Evolutionary conservation across 2,113 vertebrate genomes (phyloP).

Genomic region (Dissostichus mawsoni): DNA sequence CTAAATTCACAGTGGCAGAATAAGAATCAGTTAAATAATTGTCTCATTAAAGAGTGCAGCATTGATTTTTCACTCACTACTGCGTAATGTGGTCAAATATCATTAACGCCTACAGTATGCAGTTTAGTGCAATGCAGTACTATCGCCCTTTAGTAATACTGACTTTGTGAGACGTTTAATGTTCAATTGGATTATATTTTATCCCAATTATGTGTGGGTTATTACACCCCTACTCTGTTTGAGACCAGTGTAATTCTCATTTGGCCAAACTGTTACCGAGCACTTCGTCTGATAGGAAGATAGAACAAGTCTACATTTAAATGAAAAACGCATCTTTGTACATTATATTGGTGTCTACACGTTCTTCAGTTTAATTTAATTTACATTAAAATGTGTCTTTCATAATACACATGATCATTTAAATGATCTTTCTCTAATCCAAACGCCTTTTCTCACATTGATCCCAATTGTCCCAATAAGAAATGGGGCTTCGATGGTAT

Average conservation of each 20-base stretch:
- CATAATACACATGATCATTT: background rate
- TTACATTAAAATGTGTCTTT: background rate
- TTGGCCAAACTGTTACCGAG: background rate
- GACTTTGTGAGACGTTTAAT: background rate
- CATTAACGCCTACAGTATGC: background rate
- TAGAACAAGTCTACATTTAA: background rate
- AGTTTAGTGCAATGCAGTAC: background rate
- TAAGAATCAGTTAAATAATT: background rate
- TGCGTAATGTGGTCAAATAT: background rate
- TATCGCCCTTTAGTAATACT: background rate
- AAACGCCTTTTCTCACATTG: background rate
- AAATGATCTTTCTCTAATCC: background rate
- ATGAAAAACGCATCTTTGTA: too few species aligned
- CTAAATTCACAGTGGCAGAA: background rate
- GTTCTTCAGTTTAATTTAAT: too few species aligned
- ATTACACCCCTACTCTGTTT: background rate
- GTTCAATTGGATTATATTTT: background rate
- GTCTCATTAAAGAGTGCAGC: constrained; percentile 12
- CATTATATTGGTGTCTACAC: too few species aligned
- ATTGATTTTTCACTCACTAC: constrained; percentile 14
- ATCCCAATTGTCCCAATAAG: background rate
- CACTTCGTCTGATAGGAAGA: background rate
- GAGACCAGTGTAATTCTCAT: background rate
- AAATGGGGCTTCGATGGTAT: background rate
- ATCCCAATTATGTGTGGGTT: background rate